phyloP scores from a whole-genome alignment of 2,888 invertebrate species.

The Amphiduros pacificus region DNA sequence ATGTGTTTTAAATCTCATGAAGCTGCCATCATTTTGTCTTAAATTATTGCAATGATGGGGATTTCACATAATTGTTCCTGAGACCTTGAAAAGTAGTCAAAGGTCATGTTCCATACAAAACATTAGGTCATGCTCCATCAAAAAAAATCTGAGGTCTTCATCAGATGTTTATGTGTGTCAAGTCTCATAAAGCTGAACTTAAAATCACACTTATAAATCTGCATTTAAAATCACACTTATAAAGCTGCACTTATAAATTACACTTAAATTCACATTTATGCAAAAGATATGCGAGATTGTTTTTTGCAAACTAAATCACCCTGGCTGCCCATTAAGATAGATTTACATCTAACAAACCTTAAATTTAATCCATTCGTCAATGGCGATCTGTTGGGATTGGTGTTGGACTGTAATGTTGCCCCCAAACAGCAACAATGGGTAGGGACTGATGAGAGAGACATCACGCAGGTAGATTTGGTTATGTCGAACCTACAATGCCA shows the following conservation, averaged over 20 bases:
- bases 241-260: too few relatives aligned
- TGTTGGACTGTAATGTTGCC: constrained; percentile 32
- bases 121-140: too few relatives aligned
- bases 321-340: not conserved
- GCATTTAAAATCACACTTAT: not conserved
- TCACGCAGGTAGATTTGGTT: constrained; percentile 25
- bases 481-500: constrained; percentile 27
- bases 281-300: not conserved
- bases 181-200: not conserved
- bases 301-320: too few relatives aligned
- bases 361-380: constrained; percentile 32
- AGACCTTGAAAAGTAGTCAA: too few relatives aligned
- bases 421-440: constrained; percentile 33
- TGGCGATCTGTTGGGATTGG: constrained; percentile 22
- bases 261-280: not conserved
- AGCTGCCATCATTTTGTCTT: too few relatives aligned
- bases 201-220: not conserved
- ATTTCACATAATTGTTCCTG: too few relatives aligned
- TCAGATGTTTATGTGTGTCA: not conserved
- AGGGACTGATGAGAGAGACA: constrained; percentile 22
- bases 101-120: too few relatives aligned
- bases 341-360: constrained; percentile 32
- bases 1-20: too few relatives aligned
- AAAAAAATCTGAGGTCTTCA: too few relatives aligned
- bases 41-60: too few relatives aligned